Base-by-base conservation (phyloP, 2,113 vertebrate genomes). In the Cynocephalus volans region DNA sequence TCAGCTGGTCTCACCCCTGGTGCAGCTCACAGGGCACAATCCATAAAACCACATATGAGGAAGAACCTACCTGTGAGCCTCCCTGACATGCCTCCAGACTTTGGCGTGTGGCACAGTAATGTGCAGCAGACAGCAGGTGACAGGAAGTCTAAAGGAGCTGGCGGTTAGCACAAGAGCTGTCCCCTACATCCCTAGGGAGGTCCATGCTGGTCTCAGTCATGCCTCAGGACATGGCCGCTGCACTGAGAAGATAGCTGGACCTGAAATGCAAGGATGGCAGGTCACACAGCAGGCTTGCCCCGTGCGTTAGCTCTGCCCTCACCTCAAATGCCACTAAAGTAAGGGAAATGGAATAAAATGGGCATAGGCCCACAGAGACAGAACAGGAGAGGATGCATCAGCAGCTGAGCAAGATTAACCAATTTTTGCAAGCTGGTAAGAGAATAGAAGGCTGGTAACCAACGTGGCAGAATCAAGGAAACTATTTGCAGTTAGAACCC, bases 181-280 rank as follows among this genome's bases (percentile, higher is more conserved):
- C 8, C 1, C 3, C 15, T 15, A 0, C 7, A 28, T 58, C 54
- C 75, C 52, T 15, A 0, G 7, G 2, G 31, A 50, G 50, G 15
- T 41, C 18, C 50, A n/a, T 19, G 4, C 7, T 77, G 17, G 50
- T 36, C 56, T 75, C 81, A 11, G 50, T 24, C 56, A 79, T 90
- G 70, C 58, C 18, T 62, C 0, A 0, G 50, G 10, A 0, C 4
- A 5, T 4, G 12, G 36, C 45, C 24, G 0, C 31, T 5, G 58
- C 10, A 1, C 26, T 12, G 52, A 90, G 21, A 45, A 45, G 52
- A 50, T 10, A 33, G 4, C 13, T 15, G 28, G 67, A 2, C 7
- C 0, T 19, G 54, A 77, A 33, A 60, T 6, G 0, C 48, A 28
- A 48, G 69, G 6, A 5, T 19, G 21, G 8, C 5, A 3, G 33